These are phyloP conservation scores for Pogonomyrmex californicus DNA, from an alignment of 1,140 invertebrate genomes.

Conservation along the genomic window DNA sequence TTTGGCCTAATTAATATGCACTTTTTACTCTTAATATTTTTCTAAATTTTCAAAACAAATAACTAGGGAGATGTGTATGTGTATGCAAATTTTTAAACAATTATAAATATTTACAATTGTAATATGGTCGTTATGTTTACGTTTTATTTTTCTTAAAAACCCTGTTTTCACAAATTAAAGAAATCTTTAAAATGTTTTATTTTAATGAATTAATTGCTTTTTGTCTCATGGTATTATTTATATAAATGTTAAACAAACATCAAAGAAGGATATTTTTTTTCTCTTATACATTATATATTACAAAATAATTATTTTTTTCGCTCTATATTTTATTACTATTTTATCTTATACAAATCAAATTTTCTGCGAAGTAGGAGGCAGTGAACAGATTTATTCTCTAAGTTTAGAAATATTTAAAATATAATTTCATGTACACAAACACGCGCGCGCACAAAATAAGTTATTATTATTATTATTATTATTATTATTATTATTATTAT, in stretches of 20 bases:
- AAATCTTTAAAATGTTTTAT: too few relatives aligned
- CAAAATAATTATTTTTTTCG: not conserved
- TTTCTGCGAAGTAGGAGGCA: conserved; percentile 1
- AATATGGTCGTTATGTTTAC: not conserved
- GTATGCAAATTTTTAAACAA: conserved; percentile 29
- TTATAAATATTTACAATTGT: conserved; percentile 21
- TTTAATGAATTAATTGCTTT: not conserved
- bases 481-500: too few relatives aligned
- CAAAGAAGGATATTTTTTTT: not conserved
- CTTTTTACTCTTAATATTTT: not conserved
- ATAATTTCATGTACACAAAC: too few relatives aligned
- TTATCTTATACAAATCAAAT: not conserved
- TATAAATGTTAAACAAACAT: conserved; percentile 23
- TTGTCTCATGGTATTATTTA: not conserved
- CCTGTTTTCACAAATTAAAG: not conserved
- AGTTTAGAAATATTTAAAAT: too few relatives aligned
- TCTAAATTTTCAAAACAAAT: not conserved
- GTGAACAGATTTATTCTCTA: not conserved
- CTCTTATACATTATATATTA: not conserved
- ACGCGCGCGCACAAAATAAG: too few relatives aligned
- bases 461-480: too few relatives aligned
- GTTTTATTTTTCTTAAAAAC: conserved; percentile 1
- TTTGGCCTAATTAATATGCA: not conserved
- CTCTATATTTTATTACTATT: not conserved
- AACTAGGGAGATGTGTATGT: not conserved